phyloP scores from a whole-genome alignment of 2,888 invertebrate species.

The Augiades crinisus region DNA sequence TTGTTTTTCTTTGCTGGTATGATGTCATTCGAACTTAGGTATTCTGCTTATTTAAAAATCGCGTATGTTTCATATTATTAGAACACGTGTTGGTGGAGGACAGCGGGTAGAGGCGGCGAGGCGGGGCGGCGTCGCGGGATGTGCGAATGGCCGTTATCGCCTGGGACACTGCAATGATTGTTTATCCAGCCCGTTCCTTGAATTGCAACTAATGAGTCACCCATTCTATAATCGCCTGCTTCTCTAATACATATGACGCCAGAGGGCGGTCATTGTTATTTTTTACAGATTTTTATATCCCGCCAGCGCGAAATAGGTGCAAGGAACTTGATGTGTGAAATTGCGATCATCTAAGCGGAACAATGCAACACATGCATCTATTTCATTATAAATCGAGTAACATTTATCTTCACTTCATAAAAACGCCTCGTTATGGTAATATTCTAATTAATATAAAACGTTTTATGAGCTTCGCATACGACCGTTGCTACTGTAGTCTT shows the following conservation, averaged over 20 bases:
- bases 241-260: conserved; percentile 40
- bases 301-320: neutral
- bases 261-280: conserved; percentile 31
- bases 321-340: too few relatives aligned
- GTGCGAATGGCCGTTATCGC: conserved; percentile 78
- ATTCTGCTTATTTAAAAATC: neutral
- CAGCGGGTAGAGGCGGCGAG: conserved; percentile 19
- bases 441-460: too few relatives aligned
- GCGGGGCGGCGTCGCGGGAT: conserved; percentile 52
- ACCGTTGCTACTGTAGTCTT: too few relatives aligned
- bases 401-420: too few relatives aligned
- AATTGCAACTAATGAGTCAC: conserved; percentile 78
- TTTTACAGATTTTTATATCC: conserved; percentile 17
- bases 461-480: too few relatives aligned
- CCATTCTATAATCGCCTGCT: conserved; percentile 58
- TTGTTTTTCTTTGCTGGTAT: neutral
- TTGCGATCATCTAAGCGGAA: too few relatives aligned
- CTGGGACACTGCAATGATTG: conserved; percentile 77
- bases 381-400: too few relatives aligned
- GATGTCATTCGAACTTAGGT: neutral
- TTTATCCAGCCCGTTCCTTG: conserved; percentile 79
- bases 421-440: too few relatives aligned
- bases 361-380: too few relatives aligned
- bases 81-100: conserved; percentile 29
- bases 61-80: neutral